Evolutionary conservation across 92 coral and sea anemone genomes (phyloP).

Genomic region (Heliopora coerulea): DNA sequence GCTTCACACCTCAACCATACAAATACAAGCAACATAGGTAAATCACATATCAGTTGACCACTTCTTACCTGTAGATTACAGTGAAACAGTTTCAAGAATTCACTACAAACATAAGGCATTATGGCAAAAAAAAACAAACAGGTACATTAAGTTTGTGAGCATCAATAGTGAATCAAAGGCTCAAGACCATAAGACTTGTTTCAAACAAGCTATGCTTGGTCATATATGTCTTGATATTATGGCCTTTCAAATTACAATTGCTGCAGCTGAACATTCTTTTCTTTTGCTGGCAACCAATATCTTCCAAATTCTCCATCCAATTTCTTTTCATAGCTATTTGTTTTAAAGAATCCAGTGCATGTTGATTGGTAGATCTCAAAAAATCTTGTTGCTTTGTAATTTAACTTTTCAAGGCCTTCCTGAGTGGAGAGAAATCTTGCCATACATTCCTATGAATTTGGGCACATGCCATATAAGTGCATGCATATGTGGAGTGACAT

Average conservation of each 20-base stretch:
- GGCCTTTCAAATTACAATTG: slow-evolving; percentile 37
- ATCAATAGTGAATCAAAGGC: too few species aligned
- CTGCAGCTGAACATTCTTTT: slow-evolving; percentile 3
- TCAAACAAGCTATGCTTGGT: slow-evolving; percentile 21
- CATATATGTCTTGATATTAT: slow-evolving; percentile 42
- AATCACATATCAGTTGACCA: too few species aligned
- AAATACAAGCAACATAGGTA: too few species aligned
- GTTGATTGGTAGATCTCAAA: slow-evolving; percentile 44
- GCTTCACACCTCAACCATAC: too few species aligned
- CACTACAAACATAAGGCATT: too few species aligned
- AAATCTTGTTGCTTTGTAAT: slow-evolving; percentile 50
- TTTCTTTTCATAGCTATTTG: slow-evolving; percentile 34
- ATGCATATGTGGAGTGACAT: slow-evolving; percentile 44
- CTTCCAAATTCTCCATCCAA: slow-evolving; percentile 41
- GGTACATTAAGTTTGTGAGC: too few species aligned
- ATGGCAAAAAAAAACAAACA: too few species aligned
- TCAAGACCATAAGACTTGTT: too few species aligned
- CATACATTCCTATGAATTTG: slow-evolving; percentile 31
- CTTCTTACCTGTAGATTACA: too few species aligned
- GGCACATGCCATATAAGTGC: slow-evolving; percentile 46
- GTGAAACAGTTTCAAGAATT: too few species aligned
- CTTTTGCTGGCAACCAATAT: slow-evolving; percentile 28
- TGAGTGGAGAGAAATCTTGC: slow-evolving; percentile 30
- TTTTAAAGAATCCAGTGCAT: slow-evolving; percentile 19
- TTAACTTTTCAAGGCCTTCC: slow-evolving; percentile 47